Percentiles rank a stretch among this genome's conserved stretches.
Conservation (phyloP, 2,797 vertebrate genomes). For the Bradypus variegatus region DNA sequence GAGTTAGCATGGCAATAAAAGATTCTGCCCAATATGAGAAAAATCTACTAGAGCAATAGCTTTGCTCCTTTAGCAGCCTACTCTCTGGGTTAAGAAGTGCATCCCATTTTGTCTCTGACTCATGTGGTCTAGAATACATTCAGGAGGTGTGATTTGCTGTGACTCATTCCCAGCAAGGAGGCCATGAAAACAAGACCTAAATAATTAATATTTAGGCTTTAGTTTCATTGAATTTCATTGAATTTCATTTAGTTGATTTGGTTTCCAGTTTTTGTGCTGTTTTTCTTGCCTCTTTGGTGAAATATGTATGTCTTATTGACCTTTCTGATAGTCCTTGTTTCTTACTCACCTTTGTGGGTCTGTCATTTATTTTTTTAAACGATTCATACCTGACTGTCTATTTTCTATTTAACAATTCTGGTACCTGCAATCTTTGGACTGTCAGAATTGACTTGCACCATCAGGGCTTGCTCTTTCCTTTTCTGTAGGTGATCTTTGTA, state of each 20-base stretch:
- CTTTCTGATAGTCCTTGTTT: neutral
- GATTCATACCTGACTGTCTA: neutral
- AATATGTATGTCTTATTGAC: neutral
- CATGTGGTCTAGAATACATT: neutral
- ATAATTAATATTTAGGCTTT: neutral
- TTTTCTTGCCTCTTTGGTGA: slow-evolving; percentile 12
- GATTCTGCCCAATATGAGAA: neutral
- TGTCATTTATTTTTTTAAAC: neutral
- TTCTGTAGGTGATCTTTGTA: neutral
- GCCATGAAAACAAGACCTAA: slow-evolving; percentile 4
- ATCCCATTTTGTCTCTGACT: neutral
- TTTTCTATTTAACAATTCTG: neutral
- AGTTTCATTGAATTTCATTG: neutral
- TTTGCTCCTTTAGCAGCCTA: neutral
- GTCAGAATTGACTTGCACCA: neutral
- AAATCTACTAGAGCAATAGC: neutral
- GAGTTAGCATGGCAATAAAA: neutral
- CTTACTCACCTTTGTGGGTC: neutral
- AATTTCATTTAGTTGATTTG: neutral
- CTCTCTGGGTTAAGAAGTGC: neutral
- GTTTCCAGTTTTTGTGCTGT: neutral
- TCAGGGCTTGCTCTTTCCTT: neutral
- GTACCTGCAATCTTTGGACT: neutral
- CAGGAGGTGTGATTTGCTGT: neutral
- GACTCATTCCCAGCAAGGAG: neutral